phyloP scores from a whole-genome alignment of 1,140 invertebrate genomes.

The Ylistrum balloti region DNA sequence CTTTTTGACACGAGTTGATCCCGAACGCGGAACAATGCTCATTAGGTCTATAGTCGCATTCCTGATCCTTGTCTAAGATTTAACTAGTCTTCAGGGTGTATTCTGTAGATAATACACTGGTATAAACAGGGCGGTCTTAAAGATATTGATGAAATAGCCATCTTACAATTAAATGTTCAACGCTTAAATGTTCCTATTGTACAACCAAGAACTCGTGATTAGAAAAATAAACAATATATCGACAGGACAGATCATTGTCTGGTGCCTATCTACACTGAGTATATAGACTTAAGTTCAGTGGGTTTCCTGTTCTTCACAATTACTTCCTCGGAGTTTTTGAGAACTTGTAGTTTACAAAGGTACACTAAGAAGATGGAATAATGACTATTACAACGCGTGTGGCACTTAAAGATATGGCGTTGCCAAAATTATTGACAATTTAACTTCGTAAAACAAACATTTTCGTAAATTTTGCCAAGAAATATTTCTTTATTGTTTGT shows the following conservation, averaged over 20 bases:
- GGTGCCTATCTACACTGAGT: neutral
- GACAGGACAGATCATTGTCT: neutral
- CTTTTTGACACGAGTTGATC: neutral
- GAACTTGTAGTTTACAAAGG: neutral
- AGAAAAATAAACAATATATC: constrained; percentile 25
- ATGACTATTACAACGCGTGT: neutral
- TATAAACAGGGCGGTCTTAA: neutral
- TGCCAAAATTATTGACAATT: neutral
- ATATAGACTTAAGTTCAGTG: constrained; percentile 3
- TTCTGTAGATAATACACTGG: neutral
- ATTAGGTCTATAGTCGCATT: neutral
- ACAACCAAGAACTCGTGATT: neutral
- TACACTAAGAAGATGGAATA: neutral
- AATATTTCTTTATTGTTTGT: neutral
- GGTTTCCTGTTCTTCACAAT: neutral
- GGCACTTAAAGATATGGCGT: neutral
- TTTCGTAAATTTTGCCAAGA: neutral
- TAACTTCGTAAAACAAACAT: neutral
- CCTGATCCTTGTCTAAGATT: neutral
- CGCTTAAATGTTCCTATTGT: constrained; percentile 9
- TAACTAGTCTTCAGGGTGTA: neutral
- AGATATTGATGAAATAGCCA: neutral
- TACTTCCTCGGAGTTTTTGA: neutral
- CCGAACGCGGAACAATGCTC: neutral
- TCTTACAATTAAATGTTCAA: neutral